A percentile compares a stretch with the other conserved stretches of the same genome.
These are phyloP conservation scores for Achatina immaculata DNA, from an alignment of 1,140 invertebrate species.

Conservation along the genomic window DNA sequence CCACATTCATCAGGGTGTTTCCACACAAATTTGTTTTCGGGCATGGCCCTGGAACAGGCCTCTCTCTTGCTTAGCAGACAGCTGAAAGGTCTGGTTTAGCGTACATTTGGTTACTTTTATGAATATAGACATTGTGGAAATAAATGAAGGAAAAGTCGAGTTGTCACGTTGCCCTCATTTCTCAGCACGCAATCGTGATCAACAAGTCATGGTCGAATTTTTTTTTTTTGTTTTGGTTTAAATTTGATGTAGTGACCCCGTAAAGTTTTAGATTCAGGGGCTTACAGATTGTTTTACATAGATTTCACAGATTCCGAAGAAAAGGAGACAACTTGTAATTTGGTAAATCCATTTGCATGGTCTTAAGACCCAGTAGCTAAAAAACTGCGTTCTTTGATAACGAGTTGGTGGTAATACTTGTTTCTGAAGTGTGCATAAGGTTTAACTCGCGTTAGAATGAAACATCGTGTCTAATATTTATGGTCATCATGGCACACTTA, in stretches of 20 bases:
- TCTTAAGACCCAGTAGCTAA: too few species aligned
- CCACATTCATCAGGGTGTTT: conserved; percentile 10
- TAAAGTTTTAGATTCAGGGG: neutral
- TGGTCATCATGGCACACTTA: too few species aligned
- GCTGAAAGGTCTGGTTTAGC: conserved; percentile 28
- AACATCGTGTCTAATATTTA: too few species aligned
- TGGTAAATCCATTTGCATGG: too few species aligned
- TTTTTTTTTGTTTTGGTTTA: neutral
- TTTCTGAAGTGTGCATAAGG: too few species aligned
- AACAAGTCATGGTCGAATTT: neutral
- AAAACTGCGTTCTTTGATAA: too few species aligned
- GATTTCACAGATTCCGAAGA: too few species aligned
- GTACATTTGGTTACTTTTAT: neutral
- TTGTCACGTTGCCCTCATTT: neutral
- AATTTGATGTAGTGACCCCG: neutral
- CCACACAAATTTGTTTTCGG: conserved; percentile 11
- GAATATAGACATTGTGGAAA: neutral
- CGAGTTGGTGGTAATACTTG: too few species aligned
- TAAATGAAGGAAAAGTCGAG: neutral
- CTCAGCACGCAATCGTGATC: neutral
- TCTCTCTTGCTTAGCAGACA: conserved; percentile 37
- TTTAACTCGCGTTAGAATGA: too few species aligned
- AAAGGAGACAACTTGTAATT: too few species aligned
- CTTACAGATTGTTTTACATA: too few species aligned
- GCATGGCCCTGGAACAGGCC: conserved; percentile 41